Conservation (phyloP, 2,797 vertebrate genomes). For the Squalus acanthias region DNA sequence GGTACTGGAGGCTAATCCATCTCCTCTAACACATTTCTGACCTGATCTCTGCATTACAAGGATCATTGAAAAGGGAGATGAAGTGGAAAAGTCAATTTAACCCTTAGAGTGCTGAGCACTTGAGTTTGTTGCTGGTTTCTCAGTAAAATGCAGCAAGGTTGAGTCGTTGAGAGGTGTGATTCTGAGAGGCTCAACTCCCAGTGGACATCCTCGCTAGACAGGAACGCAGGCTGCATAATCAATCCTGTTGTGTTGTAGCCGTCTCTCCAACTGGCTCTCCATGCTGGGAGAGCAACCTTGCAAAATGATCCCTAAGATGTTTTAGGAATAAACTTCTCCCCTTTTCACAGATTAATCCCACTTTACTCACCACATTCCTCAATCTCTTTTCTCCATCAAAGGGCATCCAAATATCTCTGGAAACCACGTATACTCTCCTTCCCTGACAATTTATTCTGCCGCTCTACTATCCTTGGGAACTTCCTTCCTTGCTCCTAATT, state of each 20-base stretch:
- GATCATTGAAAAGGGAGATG: not conserved
- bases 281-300: not conserved
- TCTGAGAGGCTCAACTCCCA: not conserved
- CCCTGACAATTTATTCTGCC: not conserved
- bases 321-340: not conserved
- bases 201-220: not conserved
- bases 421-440: not conserved
- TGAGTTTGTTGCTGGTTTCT: conserved; percentile 40
- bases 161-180: not conserved
- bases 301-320: not conserved
- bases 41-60: not conserved
- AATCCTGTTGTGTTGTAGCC: not conserved
- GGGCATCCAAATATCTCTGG: not conserved
- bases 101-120: too few relatives aligned
- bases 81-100: not conserved
- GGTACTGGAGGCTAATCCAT: conserved; percentile 46
- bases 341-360: not conserved
- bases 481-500: not conserved
- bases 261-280: too few relatives aligned
- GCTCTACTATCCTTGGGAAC: not conserved
- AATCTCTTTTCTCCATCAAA: not conserved
- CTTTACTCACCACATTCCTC: not conserved
- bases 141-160: conserved; percentile 48
- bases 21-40: not conserved
- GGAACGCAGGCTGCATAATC: not conserved